Conservation (phyloP, 2,113 vertebrate genomes). For the Leiothrix lutea region DNA sequence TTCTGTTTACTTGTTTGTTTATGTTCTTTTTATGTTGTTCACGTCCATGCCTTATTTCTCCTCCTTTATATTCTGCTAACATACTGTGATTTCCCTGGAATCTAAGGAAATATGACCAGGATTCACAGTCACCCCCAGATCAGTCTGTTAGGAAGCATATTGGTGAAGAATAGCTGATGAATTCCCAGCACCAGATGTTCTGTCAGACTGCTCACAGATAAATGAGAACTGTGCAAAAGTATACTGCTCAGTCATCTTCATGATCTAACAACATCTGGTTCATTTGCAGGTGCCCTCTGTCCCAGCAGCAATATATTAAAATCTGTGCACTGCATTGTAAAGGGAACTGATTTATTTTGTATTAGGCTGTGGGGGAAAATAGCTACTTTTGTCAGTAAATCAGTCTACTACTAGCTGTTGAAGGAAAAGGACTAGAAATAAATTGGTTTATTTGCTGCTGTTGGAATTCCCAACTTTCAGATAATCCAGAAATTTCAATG, state of each 20-base stretch:
- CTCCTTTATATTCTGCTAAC: background rate
- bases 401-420: background rate
- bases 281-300: conserved; percentile 18
- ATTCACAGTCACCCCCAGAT: background rate
- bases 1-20: background rate
- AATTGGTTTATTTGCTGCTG: background rate
- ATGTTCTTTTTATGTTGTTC: background rate
- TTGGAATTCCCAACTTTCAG: background rate
- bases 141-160: background rate
- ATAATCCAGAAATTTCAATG: background rate
- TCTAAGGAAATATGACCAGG: background rate
- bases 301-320: background rate
- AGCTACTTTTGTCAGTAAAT: background rate
- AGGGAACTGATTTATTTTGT: background rate
- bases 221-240: background rate
- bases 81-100: background rate
- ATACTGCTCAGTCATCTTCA: background rate
- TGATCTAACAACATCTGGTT: background rate
- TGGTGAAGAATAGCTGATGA: conserved; percentile 31
- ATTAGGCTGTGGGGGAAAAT: background rate
- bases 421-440: background rate
- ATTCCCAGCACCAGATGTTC: conserved; percentile 52
- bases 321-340: background rate
- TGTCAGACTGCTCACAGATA: conserved; percentile 6
- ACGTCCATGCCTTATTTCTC: background rate